These are phyloP conservation scores for Alces alces DNA, from an alignment of 2,113 vertebrate species.

Conservation along the genomic window DNA sequence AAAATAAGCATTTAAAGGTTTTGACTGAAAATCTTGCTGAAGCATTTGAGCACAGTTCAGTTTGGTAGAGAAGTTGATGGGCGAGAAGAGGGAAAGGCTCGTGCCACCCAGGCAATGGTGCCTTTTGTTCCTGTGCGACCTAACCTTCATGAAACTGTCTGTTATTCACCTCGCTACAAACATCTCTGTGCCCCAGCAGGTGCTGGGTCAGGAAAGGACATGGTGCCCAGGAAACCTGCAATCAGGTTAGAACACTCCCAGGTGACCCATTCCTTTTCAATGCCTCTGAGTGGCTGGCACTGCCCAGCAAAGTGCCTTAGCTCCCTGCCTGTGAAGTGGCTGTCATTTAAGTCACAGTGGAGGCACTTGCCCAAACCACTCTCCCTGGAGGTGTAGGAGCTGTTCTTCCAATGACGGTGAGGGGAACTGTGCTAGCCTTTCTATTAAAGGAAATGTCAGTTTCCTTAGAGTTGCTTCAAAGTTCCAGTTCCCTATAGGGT, in stretches of 20 bases:
- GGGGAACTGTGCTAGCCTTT: background rate
- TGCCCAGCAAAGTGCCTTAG: background rate
- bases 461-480: background rate
- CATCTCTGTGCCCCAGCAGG: conserved; percentile 35
- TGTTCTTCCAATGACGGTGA: background rate
- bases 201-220: conserved; percentile 54
- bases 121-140: background rate
- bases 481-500: background rate
- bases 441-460: background rate
- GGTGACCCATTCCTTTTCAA: background rate
- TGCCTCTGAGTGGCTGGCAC: background rate
- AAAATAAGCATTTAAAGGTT: background rate
- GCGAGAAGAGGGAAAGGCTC: conserved; percentile 38
- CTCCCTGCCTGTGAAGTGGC: background rate
- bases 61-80: background rate
- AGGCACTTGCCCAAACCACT: background rate
- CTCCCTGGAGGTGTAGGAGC: background rate
- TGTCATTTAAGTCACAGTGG: background rate
- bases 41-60: background rate
- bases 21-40: background rate
- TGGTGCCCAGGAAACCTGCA: conserved; percentile 45
- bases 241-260: conserved; percentile 63
- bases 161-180: conserved; percentile 23
- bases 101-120: background rate
- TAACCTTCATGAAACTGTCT: background rate